Evolutionary conservation across 2,888 invertebrate genomes (phyloP), one percentile per base, ranked within the genome.

Genomic region (Meiosimyza platycephala): DNA sequence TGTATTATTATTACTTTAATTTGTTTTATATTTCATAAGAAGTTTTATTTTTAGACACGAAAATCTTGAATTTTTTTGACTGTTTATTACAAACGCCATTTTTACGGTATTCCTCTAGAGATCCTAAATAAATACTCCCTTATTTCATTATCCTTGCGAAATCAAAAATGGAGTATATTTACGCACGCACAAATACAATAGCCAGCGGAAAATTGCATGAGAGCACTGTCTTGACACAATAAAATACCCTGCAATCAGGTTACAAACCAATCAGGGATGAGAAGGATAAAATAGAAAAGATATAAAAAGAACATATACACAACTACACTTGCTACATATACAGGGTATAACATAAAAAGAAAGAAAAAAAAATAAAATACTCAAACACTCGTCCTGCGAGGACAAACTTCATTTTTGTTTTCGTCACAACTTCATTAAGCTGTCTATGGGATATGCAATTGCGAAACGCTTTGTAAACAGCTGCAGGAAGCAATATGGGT

Each of bases 201-300:
- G 11, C 40, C 22, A 47, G 11, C 22, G 51, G 33, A 18, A n/a
- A 52, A 62, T 69, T 69, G 69, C 69, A 51, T 69, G 69, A 68
- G 40, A 55, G 40, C 47, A 28, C 33, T 59, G 51, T 50, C 51
- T 33, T 67, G 60, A 60, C 51, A 40, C 69, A 69, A 69, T 69
- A 50, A 69, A 51, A 33, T 33, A 15, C 6, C 18, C 40, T 48
- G 22, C 22, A 33, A 60, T 28, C 55, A 6, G 33, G n/a, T 40
- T 13, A 54, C 62, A 67, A 68, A 68, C 72, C 72, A 72, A 72
- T 72, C 67, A 72, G 67, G 67, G 54, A 13, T 52, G 67, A 62
- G 72, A 51, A 48, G 64, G 47, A 55, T 47, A n/a, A 18, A 11
- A 66, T 33, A 55, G 11, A 3, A 16, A 54, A 47, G 54, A 16